A percentile compares a stretch with the other conserved stretches of the same genome.
Evolutionary conservation across 2,888 invertebrate genomes (phyloP).

Genomic region (Lutraria lutraria): DNA sequence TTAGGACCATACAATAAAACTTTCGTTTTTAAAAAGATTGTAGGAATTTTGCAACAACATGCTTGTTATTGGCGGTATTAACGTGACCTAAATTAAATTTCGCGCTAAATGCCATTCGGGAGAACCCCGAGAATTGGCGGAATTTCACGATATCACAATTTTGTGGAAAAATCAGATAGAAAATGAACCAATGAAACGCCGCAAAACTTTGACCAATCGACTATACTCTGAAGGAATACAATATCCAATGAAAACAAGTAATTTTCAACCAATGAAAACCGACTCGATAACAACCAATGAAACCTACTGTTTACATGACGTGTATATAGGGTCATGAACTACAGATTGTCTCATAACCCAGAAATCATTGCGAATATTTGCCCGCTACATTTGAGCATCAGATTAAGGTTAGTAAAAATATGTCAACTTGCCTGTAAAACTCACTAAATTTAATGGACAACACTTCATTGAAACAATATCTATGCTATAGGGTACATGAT

Average conservation of each 20-base stretch:
- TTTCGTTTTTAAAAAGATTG: too few species aligned
- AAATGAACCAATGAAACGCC: slow-evolving; percentile 48
- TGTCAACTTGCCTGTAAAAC: slow-evolving; percentile 8
- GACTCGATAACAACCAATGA: slow-evolving; percentile 59
- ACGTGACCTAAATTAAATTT: slow-evolving; percentile 15
- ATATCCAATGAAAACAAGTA: slow-evolving; percentile 63
- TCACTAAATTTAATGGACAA: neutral
- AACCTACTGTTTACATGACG: slow-evolving; percentile 44
- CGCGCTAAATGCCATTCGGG: slow-evolving; percentile 19
- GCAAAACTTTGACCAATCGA: slow-evolving; percentile 64
- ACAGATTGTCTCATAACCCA: slow-evolving; percentile 53
- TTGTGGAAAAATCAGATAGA: slow-evolving; percentile 41
- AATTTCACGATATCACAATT: slow-evolving; percentile 18
- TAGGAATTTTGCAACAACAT: too few species aligned
- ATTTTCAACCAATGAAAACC: slow-evolving; percentile 64
- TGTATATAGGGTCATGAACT: slow-evolving; percentile 45
- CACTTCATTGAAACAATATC: neutral
- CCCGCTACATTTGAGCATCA: slow-evolving; percentile 62
- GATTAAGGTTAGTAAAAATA: slow-evolving; percentile 50
- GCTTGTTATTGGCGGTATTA: neutral
- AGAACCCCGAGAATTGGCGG: slow-evolving; percentile 21
- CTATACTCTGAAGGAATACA: neutral
- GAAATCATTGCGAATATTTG: slow-evolving; percentile 59
- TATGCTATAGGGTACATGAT: neutral
- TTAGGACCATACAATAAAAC: too few species aligned